Percentiles rank a stretch among this genome's conserved stretches.
These are phyloP conservation scores for Diorhabda carinulata DNA, from an alignment of 1,140 invertebrate species.

Conservation along the genomic window DNA sequence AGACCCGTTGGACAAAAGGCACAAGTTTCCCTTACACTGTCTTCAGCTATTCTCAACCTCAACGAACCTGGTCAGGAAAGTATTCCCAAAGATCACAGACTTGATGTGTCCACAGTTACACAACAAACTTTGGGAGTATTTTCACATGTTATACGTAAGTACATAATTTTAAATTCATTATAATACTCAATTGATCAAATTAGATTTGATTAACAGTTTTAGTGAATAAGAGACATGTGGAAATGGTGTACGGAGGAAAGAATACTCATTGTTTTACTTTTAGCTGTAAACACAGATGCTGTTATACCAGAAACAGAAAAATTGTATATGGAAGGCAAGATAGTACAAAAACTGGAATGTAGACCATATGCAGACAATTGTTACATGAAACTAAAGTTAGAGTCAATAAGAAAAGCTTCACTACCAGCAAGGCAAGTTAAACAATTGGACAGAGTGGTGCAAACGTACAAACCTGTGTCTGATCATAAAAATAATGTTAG, in stretches of 20 bases:
- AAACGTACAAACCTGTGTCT: constrained; percentile 83
- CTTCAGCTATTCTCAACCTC: constrained; percentile 66
- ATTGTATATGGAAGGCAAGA: constrained; percentile 85
- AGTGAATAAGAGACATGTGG: not conserved
- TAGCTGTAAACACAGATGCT: constrained; percentile 58
- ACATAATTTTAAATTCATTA: constrained; percentile 4
- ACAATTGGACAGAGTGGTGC: constrained; percentile 75
- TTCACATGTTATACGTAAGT: constrained; percentile 71
- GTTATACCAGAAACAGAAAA: constrained; percentile 77
- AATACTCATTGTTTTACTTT: constrained; percentile 19
- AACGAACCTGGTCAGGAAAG: constrained; percentile 66
- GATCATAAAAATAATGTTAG: constrained; percentile 87
- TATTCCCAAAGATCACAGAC: constrained; percentile 84
- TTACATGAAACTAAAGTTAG: constrained; percentile 86
- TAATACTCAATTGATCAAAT: not conserved
- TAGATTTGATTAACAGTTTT: not conserved
- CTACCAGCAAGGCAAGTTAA: constrained; percentile 74
- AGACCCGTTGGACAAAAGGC: constrained; percentile 60
- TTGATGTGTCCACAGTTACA: constrained; percentile 84
- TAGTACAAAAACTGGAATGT: constrained; percentile 92
- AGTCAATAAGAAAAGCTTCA: constrained; percentile 79
- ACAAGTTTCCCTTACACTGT: constrained; percentile 66
- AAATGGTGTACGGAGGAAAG: too few species aligned
- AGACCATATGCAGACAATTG: constrained; percentile 80
- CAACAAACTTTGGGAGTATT: constrained; percentile 86